Evolutionary conservation across 2,797 vertebrate genomes (phyloP).

Genomic region (Spinus olivaceus): DNA sequence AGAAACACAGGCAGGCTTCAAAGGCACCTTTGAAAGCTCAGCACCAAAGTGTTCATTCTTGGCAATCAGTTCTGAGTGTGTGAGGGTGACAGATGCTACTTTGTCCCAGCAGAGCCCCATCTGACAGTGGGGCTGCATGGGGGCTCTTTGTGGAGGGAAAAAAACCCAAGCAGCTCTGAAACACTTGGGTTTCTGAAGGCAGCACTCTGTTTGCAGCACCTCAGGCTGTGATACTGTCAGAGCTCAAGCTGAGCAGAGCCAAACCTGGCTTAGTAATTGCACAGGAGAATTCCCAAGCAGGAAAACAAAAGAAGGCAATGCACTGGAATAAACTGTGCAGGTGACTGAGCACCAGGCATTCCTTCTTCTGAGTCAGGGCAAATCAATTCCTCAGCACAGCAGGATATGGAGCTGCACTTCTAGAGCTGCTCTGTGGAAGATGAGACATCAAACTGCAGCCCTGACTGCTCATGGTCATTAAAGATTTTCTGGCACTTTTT

Average conservation of each 20-base stretch:
- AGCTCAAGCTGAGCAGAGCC: neutral
- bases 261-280: neutral
- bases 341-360: neutral
- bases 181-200: neutral
- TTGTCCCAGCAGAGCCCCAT: neutral
- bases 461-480: conserved; percentile 24
- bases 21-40: conserved; percentile 29
- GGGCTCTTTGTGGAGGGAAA: neutral
- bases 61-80: neutral
- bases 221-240: neutral
- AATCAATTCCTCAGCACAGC: conserved; percentile 24
- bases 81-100: conserved; percentile 7
- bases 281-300: neutral
- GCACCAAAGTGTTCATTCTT: neutral
- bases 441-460: neutral
- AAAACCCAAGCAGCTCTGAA: neutral
- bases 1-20: neutral
- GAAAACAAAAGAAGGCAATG: neutral
- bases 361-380: neutral
- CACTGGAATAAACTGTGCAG: neutral
- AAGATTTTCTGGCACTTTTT: conserved; percentile 47
- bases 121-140: neutral
- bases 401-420: neutral
- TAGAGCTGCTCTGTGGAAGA: neutral
- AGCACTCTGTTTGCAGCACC: neutral